A percentile compares a stretch with the other conserved stretches of the same genome.
These are phyloP conservation scores for Caenorhabditis uteleia DNA, from an alignment of 2,888 invertebrate species.

Conservation along the genomic window DNA sequence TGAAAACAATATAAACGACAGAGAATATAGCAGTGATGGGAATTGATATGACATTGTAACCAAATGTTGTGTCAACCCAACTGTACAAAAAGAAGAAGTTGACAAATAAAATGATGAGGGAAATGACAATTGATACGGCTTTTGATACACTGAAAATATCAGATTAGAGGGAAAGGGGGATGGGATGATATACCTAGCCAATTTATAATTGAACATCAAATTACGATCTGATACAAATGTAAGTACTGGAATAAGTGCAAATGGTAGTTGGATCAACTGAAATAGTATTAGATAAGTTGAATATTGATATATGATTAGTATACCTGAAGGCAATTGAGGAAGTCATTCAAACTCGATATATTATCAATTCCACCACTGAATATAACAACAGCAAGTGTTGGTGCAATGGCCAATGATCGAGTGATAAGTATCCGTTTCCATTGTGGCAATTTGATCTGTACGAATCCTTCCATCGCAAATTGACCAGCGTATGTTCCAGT, in stretches of 20 bases:
- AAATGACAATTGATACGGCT: constrained; percentile 43
- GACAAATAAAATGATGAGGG: constrained; percentile 78
- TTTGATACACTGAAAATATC: constrained; percentile 68
- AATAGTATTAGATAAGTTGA: constrained; percentile 5
- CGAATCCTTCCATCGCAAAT: constrained; percentile 78
- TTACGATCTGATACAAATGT: constrained; percentile 82
- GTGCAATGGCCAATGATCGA: constrained; percentile 79
- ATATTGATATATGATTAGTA: not conserved
- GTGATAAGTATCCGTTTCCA: constrained; percentile 87
- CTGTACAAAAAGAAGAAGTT: constrained; percentile 78
- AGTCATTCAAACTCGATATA: constrained; percentile 79
- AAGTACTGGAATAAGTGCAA: constrained; percentile 73
- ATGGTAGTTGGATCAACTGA: constrained; percentile 84
- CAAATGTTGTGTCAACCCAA: constrained; percentile 38
- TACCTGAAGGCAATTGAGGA: constrained; percentile 79
- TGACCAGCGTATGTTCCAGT: constrained; percentile 72
- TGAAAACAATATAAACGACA: constrained; percentile 47
- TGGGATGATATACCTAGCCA: constrained; percentile 76
- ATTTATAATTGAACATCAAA: constrained; percentile 85
- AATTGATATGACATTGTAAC: constrained; percentile 44
- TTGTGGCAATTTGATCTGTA: constrained; percentile 83
- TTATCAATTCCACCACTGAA: constrained; percentile 66
- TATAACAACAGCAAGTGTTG: constrained; percentile 71
- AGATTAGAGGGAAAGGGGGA: not conserved
- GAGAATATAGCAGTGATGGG: constrained; percentile 39